Conservation (phyloP, 2,888 invertebrate species). For the Raillietiella orientalis region DNA sequence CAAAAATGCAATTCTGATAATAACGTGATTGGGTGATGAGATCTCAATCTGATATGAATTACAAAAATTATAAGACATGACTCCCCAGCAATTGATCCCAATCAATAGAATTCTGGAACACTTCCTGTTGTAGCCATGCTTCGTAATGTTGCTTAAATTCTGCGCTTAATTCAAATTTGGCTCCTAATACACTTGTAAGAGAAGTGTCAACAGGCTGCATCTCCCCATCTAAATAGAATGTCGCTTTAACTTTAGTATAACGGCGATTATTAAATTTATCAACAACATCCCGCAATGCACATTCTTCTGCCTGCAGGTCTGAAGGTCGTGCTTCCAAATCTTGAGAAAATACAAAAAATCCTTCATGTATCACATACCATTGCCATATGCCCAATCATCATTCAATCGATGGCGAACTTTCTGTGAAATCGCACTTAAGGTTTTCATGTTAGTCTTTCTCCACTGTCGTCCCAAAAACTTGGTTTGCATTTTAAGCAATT, state of each 20-base stretch:
- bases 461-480: constrained; percentile 95
- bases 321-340: constrained; percentile 87
- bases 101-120: constrained; percentile 37
- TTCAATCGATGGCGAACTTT: constrained; percentile 71
- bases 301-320: constrained; percentile 94
- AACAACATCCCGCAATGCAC: constrained; percentile 64
- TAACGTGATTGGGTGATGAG: too few species aligned
- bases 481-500: constrained; percentile 95
- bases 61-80: too few species aligned
- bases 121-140: constrained; percentile 84
- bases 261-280: constrained; percentile 83
- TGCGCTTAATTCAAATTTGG: constrained; percentile 46
- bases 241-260: constrained; percentile 23
- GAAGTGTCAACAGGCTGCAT: constrained; percentile 39
- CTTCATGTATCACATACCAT: constrained; percentile 21
- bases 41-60: too few species aligned
- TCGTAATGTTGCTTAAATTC: constrained; percentile 80
- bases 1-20: too few species aligned
- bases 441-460: constrained; percentile 98
- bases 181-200: constrained; percentile 43
- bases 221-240: constrained; percentile 16
- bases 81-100: constrained; percentile 25
- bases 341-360: constrained; percentile 8
- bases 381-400: constrained; percentile 99
- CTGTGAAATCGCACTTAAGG: constrained; percentile 92